Evolutionary conservation across 1,140 invertebrate genomes (phyloP), one percentile per base, ranked within the genome.

Genomic region (Cylas formicarius): DNA sequence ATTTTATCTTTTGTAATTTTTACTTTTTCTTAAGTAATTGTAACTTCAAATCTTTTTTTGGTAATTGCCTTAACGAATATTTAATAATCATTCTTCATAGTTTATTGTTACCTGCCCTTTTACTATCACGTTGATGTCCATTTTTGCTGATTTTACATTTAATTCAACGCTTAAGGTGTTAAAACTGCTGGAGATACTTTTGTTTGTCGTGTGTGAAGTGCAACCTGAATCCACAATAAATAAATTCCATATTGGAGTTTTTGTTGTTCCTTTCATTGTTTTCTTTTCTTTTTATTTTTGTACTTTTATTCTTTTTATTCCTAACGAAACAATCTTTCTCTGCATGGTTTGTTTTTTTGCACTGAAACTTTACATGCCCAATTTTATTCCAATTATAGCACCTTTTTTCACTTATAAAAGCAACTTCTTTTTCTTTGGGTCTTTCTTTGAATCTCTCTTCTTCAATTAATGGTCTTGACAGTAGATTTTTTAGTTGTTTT

Each of bases 1-100:
- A 28, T 41, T 48, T 17, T 11, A 26, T 7, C 27, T 23, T n/a
- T 37, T 5, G 22, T 39, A 37, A 9, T 13, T 19, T 23, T 40
- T 37, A 19, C 13, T 20, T 18, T 26, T 18, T 19, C 19, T 20
- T 18, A n/a, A n/a, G n/a, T n/a, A n/a, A n/a, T n/a, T n/a, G n/a
- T n/a, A n/a, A n/a, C n/a, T n/a, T n/a, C n/a, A n/a, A n/a, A n/a
- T n/a, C n/a, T n/a, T n/a, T n/a, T n/a, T n/a, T n/a, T n/a, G n/a
- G n/a, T n/a, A n/a, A n/a, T n/a, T n/a, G n/a, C n/a, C n/a, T n/a
- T n/a, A n/a, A n/a, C n/a, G n/a, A n/a, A n/a, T n/a, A 44, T 51
- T 47, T 14, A 63, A 61, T 4, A 66, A 40, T 39, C 59, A 65
- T 4, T 62, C 51, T 17, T 50, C 36, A 16, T 32, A 41, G 20